Evolutionary conservation across 92 coral and sea anemone genomes (phyloP), one percentile per base, ranked within the genome.

Genomic region (Montipora capitata): DNA sequence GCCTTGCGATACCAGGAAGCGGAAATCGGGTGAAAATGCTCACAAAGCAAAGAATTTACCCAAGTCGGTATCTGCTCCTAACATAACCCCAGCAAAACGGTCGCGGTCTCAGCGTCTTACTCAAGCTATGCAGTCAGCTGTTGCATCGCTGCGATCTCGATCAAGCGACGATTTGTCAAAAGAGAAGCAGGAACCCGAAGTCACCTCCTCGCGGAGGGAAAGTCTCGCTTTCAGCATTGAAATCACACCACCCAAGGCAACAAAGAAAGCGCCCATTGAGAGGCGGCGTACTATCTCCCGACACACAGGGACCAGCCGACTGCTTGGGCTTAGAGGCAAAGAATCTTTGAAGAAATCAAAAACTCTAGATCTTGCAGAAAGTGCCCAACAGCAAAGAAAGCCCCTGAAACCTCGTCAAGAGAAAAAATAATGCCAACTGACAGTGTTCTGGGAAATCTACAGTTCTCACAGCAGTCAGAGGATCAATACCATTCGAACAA

Each of bases 211-310:
- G 51, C 76, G 93, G 42, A 85, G 96, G 61, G 96, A 94, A 48
- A 96, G 93, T 69, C 39, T 94, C 57, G 97, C 99, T 3, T 97
- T 85, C 63, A 94, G 79, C 70, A 94, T 97, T 61, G 97, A 97
- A 35, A 68, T 96, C 39, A 83, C 99, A 3, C 99, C 99, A 1
- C 93, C 90, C 1, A 94, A 95, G 62, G 91, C 85, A 67, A 12
- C 76, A 65, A 92, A 81, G 56, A 63, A 57, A 73, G 90, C 87
- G 39, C 68, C 40, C 49, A 85, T 87, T 68, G 79, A 84, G 43
- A 73, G 98, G 38, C 92, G 94, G 13, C 96, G 98, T 17, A 95
- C 98, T 38, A 95, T 95, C 64, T 88, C 93, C 17, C 78, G 98
- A 43, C 93, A 92, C 18, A 93, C 94, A 2, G 98, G 93, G 7